These are phyloP conservation scores for Xiphydria camelus DNA, from an alignment of 2,888 invertebrate species.

Conservation along the genomic window DNA sequence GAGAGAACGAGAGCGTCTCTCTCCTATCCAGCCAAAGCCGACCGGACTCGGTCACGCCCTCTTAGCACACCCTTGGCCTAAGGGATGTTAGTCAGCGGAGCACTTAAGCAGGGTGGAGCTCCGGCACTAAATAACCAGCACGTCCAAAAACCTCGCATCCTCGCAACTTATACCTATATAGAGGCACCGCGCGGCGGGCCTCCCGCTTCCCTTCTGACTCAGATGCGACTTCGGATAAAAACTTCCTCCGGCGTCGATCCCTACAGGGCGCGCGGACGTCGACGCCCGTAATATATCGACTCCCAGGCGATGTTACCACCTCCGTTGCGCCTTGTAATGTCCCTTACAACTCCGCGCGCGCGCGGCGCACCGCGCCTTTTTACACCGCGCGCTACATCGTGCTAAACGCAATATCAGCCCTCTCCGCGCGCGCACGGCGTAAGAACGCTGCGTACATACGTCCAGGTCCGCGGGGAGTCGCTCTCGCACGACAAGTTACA, in stretches of 20 bases:
- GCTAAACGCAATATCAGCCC: conserved; percentile 26
- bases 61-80: conserved; percentile 39
- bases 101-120: conserved; percentile 41
- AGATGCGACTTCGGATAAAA: conserved; percentile 3
- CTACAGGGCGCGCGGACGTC: conserved; percentile 1
- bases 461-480: background rate
- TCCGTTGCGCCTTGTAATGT: conserved; percentile 12
- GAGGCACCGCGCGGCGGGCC: conserved; percentile 12
- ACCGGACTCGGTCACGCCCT: conserved; percentile 32
- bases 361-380: conserved; percentile 16
- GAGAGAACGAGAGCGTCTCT: background rate
- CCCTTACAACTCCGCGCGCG: conserved; percentile 21
- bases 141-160: conserved; percentile 32
- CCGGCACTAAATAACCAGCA: conserved; percentile 40
- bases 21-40: conserved; percentile 1
- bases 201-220: background rate
- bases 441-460: too few relatives aligned
- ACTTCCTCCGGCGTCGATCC: conserved; percentile 1
- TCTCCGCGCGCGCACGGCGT: conserved; percentile 7
- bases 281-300: conserved; percentile 2
- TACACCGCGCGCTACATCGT: too few relatives aligned
- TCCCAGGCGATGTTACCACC: conserved; percentile 1
- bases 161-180: conserved; percentile 4
- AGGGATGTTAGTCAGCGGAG: conserved; percentile 47
- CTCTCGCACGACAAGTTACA: conserved; percentile 3